phyloP scores from a whole-genome alignment of 2,113 vertebrate species.

The Rhynchomys soricoides region DNA sequence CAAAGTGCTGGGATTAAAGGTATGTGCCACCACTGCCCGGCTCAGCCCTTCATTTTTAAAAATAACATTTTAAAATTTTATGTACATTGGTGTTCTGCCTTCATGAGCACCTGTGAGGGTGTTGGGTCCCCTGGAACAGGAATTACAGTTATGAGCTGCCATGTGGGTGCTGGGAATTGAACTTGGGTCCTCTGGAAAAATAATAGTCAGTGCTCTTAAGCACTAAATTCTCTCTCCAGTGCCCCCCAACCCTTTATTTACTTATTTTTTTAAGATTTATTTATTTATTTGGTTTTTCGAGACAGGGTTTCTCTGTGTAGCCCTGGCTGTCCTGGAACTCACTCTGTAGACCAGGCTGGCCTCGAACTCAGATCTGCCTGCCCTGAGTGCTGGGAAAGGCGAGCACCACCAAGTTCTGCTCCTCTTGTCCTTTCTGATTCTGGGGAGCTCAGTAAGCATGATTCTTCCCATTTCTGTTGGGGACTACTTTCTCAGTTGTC shows the following conservation, averaged over 20 bases:
- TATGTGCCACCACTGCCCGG: too few species aligned
- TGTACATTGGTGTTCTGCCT: background rate
- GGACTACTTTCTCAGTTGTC: conserved; percentile 14
- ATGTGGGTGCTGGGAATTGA: background rate
- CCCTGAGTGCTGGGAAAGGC: too few species aligned
- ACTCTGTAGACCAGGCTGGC: background rate
- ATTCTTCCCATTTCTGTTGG: background rate
- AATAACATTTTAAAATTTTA: background rate
- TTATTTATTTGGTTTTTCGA: too few species aligned
- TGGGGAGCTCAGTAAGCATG: background rate
- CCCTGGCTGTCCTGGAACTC: background rate
- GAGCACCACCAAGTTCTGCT: too few species aligned
- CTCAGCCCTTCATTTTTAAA: too few species aligned
- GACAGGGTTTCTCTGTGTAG: too few species aligned
- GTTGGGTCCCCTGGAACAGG: too few species aligned
- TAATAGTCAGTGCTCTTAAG: background rate
- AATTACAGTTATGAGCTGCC: background rate
- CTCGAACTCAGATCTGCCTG: background rate
- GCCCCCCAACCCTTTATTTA: too few species aligned
- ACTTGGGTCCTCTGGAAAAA: background rate
- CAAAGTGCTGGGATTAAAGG: too few species aligned
- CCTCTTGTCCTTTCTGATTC: background rate
- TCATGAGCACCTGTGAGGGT: background rate
- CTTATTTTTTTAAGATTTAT: too few species aligned
- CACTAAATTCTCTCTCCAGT: background rate